Conservation (phyloP, 1,140 invertebrate genomes). For the Zophobas morio region DNA sequence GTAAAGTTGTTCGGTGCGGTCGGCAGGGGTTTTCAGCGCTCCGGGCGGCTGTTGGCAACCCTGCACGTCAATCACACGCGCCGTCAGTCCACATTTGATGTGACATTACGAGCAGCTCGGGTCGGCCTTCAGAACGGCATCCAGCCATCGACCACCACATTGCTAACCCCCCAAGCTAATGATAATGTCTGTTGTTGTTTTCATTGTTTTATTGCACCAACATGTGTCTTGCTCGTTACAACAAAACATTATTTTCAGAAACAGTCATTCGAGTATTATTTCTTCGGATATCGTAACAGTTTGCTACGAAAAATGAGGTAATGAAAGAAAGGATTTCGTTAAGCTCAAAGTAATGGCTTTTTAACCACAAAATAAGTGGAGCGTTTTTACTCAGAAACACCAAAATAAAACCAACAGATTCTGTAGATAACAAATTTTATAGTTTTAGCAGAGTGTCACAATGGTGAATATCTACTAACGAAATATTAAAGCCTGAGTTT, state of each 20-base stretch:
- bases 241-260: conserved; percentile 9
- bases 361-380: too few species aligned
- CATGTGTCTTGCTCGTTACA: conserved; percentile 43
- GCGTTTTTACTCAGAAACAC: too few species aligned
- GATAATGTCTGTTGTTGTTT: conserved; percentile 53
- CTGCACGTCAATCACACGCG: conserved; percentile 52
- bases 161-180: conserved; percentile 38
- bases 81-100: conserved; percentile 51
- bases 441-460: too few species aligned
- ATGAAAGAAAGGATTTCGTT: too few species aligned
- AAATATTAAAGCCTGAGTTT: too few species aligned
- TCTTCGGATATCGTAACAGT: neutral
- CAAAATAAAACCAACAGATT: too few species aligned
- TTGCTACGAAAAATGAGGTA: neutral
- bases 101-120: conserved; percentile 46
- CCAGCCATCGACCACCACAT: conserved; percentile 11
- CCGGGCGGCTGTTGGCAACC: conserved; percentile 50
- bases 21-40: conserved; percentile 44
- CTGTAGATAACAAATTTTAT: too few species aligned
- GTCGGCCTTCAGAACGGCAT: conserved; percentile 43
- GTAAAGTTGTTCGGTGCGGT: conserved; percentile 48
- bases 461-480: too few species aligned
- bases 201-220: conserved; percentile 51
- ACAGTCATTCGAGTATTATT: conserved; percentile 18
- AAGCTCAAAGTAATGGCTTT: too few species aligned